Base-by-base conservation (phyloP, 2,888 invertebrate species). In the Ochropacha duplaris region DNA sequence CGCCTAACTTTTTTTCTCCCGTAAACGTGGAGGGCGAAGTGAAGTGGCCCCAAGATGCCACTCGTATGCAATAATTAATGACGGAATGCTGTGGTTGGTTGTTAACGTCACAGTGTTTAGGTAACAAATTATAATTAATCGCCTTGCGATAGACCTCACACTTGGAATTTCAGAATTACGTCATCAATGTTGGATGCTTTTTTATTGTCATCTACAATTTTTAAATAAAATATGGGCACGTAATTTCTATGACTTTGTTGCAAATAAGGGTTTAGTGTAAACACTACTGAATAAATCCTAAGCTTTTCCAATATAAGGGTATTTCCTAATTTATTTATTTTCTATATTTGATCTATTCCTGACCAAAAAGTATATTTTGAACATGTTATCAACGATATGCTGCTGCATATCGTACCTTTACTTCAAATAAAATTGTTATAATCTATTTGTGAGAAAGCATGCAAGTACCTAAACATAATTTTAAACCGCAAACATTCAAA, bases 71-170 rank as follows among this genome's bases (percentile, higher is more conserved):
- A 82, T 88, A 88, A 91, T 90, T 90, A 91, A 90, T 90, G 87
- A 82, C 77, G 72, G 78, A 85, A 86, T 84, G 83, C 82, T 82
- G 83, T 79, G 77, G 84, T 79, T 79, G 85, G 80, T 83, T 85
- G 86, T 86, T 77, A 65, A 81, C 80, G 87, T 88, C 87, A 82
- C 84, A 85, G 79, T 89, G 87, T 90, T 92, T 88, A 86, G 88
- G 87, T 86, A 84, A 88, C 88, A 90, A 85, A 86, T 87, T 86
- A 82, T 88, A 86, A 88, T 85, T 81, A 86, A 87, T 86, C 76
- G 81, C 85, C 75, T 83, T 69, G 69, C n/a, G 44, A 70, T 74
- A 84, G 91, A 90, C 88, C 87, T 81, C 90, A 89, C 91, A 90
- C 86, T 84, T 84, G 63, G 84, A 84, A 86, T 80, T 78, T 79